Evolutionary conservation across 1,140 invertebrate genomes (phyloP).

Genomic region (Leptinotarsa lineolata): DNA sequence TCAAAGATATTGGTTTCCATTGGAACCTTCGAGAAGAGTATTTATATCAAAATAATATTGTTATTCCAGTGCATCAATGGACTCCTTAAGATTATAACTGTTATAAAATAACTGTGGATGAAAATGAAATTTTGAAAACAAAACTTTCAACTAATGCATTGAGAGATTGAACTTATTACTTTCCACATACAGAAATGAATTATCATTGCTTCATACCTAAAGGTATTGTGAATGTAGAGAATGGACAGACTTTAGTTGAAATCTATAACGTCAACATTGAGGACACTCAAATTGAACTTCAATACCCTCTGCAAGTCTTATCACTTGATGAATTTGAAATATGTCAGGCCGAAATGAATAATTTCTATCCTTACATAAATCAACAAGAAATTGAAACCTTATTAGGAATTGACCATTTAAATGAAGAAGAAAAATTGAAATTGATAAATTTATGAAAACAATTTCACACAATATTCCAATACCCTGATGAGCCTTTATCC

Average conservation of each 20-base stretch:
- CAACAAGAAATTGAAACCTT: not conserved
- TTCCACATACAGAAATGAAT: not conserved
- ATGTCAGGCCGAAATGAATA: not conserved
- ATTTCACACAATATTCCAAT: not conserved
- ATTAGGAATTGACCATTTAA: not conserved
- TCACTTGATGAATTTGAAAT: too few relatives aligned
- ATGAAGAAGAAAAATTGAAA: not conserved
- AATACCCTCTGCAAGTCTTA: too few relatives aligned
- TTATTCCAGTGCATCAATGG: not conserved
- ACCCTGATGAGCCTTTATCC: not conserved
- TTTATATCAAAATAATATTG: not conserved
- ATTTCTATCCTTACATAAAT: not conserved
- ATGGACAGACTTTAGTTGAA: too few relatives aligned
- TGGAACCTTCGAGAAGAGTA: not conserved
- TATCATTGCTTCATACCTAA: conserved; percentile 14
- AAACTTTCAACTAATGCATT: not conserved
- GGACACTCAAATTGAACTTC: too few relatives aligned
- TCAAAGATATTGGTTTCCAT: not conserved
- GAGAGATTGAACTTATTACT: not conserved
- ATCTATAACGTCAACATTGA: too few relatives aligned
- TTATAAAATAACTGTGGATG: not conserved
- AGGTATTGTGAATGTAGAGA: not conserved
- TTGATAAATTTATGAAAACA: not conserved
- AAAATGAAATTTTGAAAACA: conserved; percentile 12
- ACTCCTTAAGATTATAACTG: too few relatives aligned